Evolutionary conservation across 2,113 vertebrate genomes (phyloP).

Genomic region (Lontra canadensis): DNA sequence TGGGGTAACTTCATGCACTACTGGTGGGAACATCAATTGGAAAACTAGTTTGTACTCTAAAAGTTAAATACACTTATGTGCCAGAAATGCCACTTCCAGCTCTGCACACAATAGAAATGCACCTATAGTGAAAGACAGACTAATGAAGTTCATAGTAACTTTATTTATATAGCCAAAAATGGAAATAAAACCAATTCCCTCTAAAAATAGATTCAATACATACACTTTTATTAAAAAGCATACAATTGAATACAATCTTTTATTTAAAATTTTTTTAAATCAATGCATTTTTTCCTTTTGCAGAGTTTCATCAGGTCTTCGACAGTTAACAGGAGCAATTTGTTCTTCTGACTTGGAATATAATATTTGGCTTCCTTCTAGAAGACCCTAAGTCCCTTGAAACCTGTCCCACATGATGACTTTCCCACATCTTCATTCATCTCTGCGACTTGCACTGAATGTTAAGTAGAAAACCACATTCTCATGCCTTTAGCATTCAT

Average conservation of each 20-base stretch:
- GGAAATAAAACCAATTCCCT: neutral
- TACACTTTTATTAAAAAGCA: neutral
- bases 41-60: neutral
- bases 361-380: neutral
- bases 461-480: neutral
- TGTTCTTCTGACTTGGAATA: neutral
- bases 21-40: too few species aligned
- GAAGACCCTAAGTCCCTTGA: neutral
- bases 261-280: neutral
- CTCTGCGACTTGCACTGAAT: neutral
- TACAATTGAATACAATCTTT: neutral
- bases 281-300: neutral
- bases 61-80: accelerated
- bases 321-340: neutral
- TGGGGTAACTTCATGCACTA: accelerated
- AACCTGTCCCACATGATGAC: accelerated
- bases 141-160: neutral
- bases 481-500: accelerated
- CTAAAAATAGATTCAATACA: neutral
- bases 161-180: neutral
- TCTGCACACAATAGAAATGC: neutral
- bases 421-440: neutral
- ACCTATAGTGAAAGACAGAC: neutral
- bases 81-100: neutral
- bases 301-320: neutral